Percentiles rank a stretch among this genome's conserved stretches.
These are phyloP conservation scores for Entomobrya proxima DNA, from an alignment of 2,888 invertebrate genomes.

Conservation along the genomic window DNA sequence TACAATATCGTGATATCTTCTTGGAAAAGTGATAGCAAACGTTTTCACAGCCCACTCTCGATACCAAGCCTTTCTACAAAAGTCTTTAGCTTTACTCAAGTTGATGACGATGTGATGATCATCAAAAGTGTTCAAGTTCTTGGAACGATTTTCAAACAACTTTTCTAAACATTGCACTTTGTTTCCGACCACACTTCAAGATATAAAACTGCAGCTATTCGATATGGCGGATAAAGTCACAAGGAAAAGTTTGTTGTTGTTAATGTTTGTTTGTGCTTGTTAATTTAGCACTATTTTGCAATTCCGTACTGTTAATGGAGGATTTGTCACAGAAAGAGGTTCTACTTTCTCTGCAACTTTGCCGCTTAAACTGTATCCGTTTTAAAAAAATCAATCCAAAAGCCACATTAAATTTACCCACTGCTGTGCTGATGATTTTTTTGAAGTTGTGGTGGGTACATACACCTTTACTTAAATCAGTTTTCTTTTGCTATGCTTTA, in stretches of 20 bases:
- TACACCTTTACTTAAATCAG: too few relatives aligned
- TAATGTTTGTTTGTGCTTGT: background rate
- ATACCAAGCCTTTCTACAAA: background rate
- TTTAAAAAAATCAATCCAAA: background rate
- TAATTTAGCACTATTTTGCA: background rate
- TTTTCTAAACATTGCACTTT: background rate
- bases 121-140: constrained; percentile 15
- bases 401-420: constrained; percentile 28
- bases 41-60: background rate
- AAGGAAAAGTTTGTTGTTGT: too few relatives aligned
- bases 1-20: too few relatives aligned
- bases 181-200: background rate
- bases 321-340: constrained; percentile 22
- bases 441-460: background rate
- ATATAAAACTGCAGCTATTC: background rate
- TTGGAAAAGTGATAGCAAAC: too few relatives aligned
- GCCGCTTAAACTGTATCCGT: background rate
- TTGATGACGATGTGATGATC: background rate
- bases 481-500: too few relatives aligned
- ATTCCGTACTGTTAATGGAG: too few relatives aligned
- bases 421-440: constrained; percentile 1
- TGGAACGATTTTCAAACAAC: background rate
- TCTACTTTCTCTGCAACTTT: background rate
- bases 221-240: background rate
- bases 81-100: background rate